These are phyloP conservation scores for Hoplostethus atlanticus DNA, from an alignment of 2,797 vertebrate genomes.

Conservation along the genomic window DNA sequence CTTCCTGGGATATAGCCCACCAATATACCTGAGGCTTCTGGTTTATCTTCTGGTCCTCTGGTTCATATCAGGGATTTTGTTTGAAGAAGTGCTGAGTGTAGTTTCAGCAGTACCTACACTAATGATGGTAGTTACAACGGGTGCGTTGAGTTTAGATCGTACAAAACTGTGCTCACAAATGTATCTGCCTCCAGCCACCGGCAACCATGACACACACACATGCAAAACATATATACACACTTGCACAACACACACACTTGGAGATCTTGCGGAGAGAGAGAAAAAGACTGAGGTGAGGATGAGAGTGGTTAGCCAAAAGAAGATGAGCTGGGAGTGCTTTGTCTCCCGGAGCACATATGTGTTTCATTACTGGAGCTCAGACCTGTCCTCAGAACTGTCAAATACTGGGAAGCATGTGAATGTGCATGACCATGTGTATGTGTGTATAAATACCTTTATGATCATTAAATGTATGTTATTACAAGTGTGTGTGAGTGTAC, in stretches of 20 bases:
- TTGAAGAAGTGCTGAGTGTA: conserved; percentile 25
- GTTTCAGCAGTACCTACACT: neutral
- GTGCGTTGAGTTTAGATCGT: too few relatives aligned
- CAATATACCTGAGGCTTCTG: conserved; percentile 8
- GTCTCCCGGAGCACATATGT: conserved; percentile 77
- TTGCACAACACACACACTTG: conserved; percentile 36
- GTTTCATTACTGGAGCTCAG: conserved; percentile 77
- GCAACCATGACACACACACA: conserved; percentile 10
- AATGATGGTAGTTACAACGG: too few relatives aligned
- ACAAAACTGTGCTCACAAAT: too few relatives aligned
- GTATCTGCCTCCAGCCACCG: too few relatives aligned
- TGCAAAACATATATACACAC: conserved; percentile 16
- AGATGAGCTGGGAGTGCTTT: conserved; percentile 74
- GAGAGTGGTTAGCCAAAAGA: conserved; percentile 70
- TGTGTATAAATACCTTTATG: conserved; percentile 50
- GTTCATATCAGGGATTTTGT: conserved; percentile 34
- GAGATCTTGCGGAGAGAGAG: conserved; percentile 41
- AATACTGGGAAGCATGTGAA: conserved; percentile 58
- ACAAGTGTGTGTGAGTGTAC: conserved; percentile 8
- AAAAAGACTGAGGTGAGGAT: conserved; percentile 62
- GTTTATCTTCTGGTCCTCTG: conserved; percentile 20
- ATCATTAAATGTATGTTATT: conserved; percentile 46
- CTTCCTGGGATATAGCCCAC: neutral
- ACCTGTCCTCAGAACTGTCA: conserved; percentile 73
- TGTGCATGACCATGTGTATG: conserved; percentile 29